A percentile compares a stretch with the other conserved stretches of the same genome.
Evolutionary conservation across 53 echinoderm and acorn worm species (phyloP).

Genomic region (Mesocentrotus franciscanus): DNA sequence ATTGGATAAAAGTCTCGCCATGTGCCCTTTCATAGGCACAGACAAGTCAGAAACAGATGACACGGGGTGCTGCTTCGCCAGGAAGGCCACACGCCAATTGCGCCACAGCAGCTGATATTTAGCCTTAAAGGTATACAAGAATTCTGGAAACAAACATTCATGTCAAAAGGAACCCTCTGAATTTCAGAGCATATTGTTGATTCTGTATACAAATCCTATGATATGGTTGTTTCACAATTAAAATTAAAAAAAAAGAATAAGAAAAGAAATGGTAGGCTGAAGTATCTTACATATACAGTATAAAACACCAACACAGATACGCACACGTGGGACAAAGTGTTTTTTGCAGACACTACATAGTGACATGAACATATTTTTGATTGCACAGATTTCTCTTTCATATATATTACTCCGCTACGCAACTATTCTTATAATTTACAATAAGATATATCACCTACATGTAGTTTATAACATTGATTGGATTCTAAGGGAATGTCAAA

Average conservation of each 20-base stretch:
- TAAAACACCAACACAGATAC: neutral
- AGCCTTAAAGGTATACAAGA: conserved; percentile 20
- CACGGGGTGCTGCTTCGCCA: neutral
- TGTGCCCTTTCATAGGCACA: conserved; percentile 44
- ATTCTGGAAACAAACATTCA: neutral
- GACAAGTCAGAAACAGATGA: conserved; percentile 51
- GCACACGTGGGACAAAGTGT: neutral
- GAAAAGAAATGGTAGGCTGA: too few relatives aligned
- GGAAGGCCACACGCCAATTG: conserved; percentile 28
- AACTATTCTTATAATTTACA: neutral
- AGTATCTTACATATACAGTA: neutral
- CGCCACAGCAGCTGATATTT: conserved; percentile 37
- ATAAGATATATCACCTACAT: too few relatives aligned
- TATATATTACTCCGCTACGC: neutral
- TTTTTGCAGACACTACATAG: neutral
- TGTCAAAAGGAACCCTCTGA: too few relatives aligned
- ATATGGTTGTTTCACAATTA: too few relatives aligned
- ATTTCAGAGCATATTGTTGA: too few relatives aligned
- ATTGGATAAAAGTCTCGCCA: conserved; percentile 59
- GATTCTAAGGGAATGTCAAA: too few relatives aligned
- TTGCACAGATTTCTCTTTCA: neutral
- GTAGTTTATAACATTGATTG: too few relatives aligned
- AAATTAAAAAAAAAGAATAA: too few relatives aligned
- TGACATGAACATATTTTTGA: neutral
- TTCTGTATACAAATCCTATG: too few relatives aligned